Evolutionary conservation across 2,888 invertebrate species (phyloP).

Genomic region (Dexiosoma caninum): DNA sequence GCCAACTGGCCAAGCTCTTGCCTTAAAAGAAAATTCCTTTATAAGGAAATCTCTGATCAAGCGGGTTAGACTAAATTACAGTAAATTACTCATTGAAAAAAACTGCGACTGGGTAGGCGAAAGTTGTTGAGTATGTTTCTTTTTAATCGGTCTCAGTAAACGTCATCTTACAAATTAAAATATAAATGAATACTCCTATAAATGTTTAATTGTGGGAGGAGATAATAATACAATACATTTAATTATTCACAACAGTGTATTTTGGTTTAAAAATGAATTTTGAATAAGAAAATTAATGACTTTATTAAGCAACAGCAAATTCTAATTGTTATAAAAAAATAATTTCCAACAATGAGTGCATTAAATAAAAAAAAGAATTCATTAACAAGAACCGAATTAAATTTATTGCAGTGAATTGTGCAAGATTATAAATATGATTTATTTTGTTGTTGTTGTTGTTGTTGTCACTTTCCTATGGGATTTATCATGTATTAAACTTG

Average conservation of each 20-base stretch:
- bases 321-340: not conserved
- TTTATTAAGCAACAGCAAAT: not conserved
- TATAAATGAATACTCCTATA: too few species aligned
- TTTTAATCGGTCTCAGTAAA: too few species aligned
- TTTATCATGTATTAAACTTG: slow-evolving; percentile 52
- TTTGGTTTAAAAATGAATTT: not conserved
- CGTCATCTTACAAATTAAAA: not conserved
- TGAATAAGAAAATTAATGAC: not conserved
- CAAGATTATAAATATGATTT: slow-evolving; percentile 21
- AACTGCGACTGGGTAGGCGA: too few species aligned
- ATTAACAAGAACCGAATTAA: slow-evolving; percentile 4
- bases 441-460: slow-evolving; percentile 1
- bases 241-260: not conserved
- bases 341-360: slow-evolving; percentile 2
- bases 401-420: slow-evolving; percentile 27
- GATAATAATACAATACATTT: not conserved
- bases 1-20: too few species aligned
- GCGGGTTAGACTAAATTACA: too few species aligned
- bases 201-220: slow-evolving; percentile 30
- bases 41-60: too few species aligned
- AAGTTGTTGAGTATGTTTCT: too few species aligned
- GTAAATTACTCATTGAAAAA: too few species aligned
- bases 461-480: not conserved
- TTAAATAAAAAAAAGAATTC: not conserved
- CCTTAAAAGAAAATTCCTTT: too few species aligned